Percentiles rank a stretch among this genome's conserved stretches.
phyloP scores from a whole-genome alignment of 2,888 invertebrate species.

The Ichneumon xanthorius region DNA sequence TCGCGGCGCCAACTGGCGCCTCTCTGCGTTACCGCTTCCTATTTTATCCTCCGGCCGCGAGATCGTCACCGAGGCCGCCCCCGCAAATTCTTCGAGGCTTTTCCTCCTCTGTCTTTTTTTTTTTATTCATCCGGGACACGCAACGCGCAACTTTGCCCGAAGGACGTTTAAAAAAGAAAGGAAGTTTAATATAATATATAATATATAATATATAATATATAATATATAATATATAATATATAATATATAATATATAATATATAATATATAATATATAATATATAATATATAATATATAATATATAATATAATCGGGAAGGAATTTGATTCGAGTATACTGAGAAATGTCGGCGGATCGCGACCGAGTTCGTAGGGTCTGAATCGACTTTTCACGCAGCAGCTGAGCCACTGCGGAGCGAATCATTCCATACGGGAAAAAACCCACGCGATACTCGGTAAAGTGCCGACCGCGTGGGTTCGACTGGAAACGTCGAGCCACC shows the following conservation, averaged over 20 bases:
- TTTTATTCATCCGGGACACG: background rate
- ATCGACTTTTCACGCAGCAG: background rate
- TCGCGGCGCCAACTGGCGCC: slow-evolving; percentile 50
- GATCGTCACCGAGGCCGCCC: background rate
- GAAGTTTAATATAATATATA: background rate
- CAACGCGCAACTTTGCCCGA: background rate
- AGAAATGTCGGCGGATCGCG: background rate
- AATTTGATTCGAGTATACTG: background rate
- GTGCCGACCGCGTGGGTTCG: slow-evolving; percentile 37
- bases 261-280: too few species aligned
- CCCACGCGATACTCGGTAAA: slow-evolving; percentile 29
- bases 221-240: too few species aligned
- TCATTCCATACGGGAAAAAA: background rate
- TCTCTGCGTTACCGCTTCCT: background rate
- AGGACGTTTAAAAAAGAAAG: background rate
- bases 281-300: too few species aligned
- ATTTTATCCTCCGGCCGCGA: background rate
- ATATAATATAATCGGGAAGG: too few species aligned
- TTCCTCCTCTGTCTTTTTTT: background rate
- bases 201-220: too few species aligned
- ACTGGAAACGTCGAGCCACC: slow-evolving; percentile 39
- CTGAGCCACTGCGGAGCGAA: background rate
- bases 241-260: too few species aligned
- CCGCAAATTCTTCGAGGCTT: slow-evolving; percentile 19
- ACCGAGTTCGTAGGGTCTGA: background rate